Base-by-base conservation (phyloP, 2,113 vertebrate genomes). In the Amblyornis subalaris region DNA sequence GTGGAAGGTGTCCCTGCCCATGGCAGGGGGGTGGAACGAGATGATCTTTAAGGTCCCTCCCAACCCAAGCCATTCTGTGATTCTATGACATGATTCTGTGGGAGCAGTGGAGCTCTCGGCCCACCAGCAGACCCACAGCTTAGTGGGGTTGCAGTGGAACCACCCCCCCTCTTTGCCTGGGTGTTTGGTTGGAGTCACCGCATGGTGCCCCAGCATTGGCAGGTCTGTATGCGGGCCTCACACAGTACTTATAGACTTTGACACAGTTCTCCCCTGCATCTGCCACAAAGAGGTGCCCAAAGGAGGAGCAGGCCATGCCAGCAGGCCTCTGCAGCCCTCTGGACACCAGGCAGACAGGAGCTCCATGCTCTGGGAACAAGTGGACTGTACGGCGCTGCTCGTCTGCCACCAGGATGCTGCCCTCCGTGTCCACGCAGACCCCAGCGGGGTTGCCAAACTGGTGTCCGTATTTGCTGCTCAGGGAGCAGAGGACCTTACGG, bases 231-330 rank as follows among this genome's bases (percentile, higher is more conserved):
- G 31, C 75, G 21, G 90, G 45, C 35, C 84, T 91, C 47, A 80
- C 58, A 1, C 76, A 71, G 36, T 97, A 94, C 72, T 95, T 96
- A 54, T 96, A 98, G 65, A 97, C 89, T 81, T 97, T 97, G 61
- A 98, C 42, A 50, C 77, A 93, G 51, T 96, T 88, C 8, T 97
- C 96, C 15, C 86, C 95, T 9, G 92, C n/a, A 0, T 98, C 97
- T 12, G 96, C 96, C 66, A 98, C 97, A 13, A 97, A 94, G 38
- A 98, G 91, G 65, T 88, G 92, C 28, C 97, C 97, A 1, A 95
- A 94, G 40, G 89, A 89, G 7, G 86, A 93, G 74, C 97, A 98
- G 50, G 97, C 95, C 88, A 98, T 5, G 1, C 94, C 90, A 1
- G 84, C 8, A 0, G 97, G 98, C 62, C 38, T 62, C 51, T 23